Evolutionary conservation across 1,140 invertebrate species (phyloP).

Genomic region (Drosophila guanche): DNA sequence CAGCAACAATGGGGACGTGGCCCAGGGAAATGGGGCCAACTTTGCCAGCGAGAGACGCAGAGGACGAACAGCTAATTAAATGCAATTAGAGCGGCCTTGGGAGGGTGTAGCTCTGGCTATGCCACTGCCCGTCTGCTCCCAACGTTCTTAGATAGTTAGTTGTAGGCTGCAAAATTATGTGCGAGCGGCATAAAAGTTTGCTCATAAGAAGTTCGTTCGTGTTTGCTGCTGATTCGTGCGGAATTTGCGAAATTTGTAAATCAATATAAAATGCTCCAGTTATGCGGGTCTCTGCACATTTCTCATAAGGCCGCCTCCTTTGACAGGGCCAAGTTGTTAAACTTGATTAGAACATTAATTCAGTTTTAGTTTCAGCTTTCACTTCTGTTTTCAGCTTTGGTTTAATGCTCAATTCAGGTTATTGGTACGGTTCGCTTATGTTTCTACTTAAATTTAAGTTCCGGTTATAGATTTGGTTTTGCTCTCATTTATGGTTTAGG

Average conservation of each 20-base stretch:
- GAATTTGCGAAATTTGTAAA: slow-evolving; percentile 51
- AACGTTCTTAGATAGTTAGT: slow-evolving; percentile 30
- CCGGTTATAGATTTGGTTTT: too few species aligned
- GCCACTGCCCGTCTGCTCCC: not conserved
- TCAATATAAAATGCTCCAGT: slow-evolving; percentile 39
- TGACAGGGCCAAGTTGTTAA: slow-evolving; percentile 19
- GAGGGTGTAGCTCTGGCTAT: not conserved
- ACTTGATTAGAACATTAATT: slow-evolving; percentile 45
- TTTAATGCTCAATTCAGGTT: too few species aligned
- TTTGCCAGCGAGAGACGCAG: slow-evolving; percentile 25
- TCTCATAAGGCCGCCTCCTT: too few species aligned
- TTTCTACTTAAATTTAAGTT: too few species aligned
- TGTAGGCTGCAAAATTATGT: slow-evolving; percentile 25
- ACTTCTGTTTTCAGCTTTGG: slow-evolving; percentile 5
- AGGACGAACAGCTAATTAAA: slow-evolving; percentile 48
- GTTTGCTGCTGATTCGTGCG: slow-evolving; percentile 63
- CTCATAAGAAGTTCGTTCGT: slow-evolving; percentile 64
- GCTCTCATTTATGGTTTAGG: too few species aligned
- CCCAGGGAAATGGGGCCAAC: slow-evolving; percentile 44
- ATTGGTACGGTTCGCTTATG: too few species aligned
- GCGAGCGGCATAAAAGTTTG: slow-evolving; percentile 48
- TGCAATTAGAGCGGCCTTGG: slow-evolving; percentile 56
- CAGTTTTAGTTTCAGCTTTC: slow-evolving; percentile 15
- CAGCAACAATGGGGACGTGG: slow-evolving; percentile 3
- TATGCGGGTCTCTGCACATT: slow-evolving; percentile 29